Evolutionary conservation across 2,113 vertebrate genomes (phyloP).

Genomic region (Centrocercus urophasianus): DNA sequence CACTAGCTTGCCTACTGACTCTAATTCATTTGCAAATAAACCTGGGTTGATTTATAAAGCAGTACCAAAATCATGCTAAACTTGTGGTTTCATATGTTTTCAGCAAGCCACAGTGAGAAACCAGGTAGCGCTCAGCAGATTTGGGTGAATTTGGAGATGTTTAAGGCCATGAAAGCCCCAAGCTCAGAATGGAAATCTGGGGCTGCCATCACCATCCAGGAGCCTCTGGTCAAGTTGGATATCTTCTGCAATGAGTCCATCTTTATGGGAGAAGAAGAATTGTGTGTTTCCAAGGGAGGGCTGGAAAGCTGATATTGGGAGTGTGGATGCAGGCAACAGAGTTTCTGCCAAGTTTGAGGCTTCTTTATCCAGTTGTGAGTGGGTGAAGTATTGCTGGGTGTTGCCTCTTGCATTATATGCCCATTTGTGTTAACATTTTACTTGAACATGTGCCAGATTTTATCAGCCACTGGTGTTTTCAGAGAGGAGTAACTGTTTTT

Average conservation of each 20-base stretch:
- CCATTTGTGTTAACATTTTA: background rate
- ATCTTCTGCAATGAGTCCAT: background rate
- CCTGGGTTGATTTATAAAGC: background rate
- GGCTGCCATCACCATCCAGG: background rate
- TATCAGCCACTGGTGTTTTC: background rate
- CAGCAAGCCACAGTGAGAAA: background rate
- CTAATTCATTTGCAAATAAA: background rate
- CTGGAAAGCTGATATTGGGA: background rate
- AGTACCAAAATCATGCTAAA: background rate
- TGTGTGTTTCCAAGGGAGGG: background rate
- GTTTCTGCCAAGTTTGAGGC: background rate
- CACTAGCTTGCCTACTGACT: background rate
- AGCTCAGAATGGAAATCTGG: background rate
- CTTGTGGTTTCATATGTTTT: fast-evolving
- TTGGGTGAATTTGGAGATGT: background rate
- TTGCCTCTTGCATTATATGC: background rate
- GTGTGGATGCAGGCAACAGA: background rate
- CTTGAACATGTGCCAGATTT: background rate
- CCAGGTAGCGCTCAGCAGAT: background rate
- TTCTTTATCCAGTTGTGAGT: background rate
- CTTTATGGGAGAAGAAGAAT: background rate
- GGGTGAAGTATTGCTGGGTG: background rate
- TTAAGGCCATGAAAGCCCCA: background rate
- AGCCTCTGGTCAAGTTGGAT: background rate
- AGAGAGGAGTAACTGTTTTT: background rate